Percentiles rank a stretch among this genome's conserved stretches.
phyloP scores from a whole-genome alignment of 2,888 invertebrate genomes.

The Sesamia inferens region DNA sequence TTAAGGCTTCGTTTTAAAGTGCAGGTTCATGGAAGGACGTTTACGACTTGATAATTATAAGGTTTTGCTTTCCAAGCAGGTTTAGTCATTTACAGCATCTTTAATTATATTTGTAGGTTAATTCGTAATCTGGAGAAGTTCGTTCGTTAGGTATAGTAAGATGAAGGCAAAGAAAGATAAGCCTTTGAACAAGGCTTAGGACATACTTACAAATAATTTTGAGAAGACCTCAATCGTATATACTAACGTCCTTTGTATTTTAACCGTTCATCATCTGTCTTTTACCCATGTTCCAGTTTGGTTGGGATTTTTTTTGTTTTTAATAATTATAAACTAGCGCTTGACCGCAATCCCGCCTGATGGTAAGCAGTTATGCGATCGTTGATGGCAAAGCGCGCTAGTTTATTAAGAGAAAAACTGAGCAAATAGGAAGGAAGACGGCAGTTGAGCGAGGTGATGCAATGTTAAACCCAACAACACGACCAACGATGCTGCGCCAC shows the following conservation, averaged over 20 bases:
- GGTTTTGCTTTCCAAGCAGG: constrained; percentile 4
- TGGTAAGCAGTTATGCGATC: no score
- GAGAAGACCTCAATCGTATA: not conserved
- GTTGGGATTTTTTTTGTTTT: not conserved
- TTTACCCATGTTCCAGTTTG: not conserved
- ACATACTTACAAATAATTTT: constrained; percentile 40
- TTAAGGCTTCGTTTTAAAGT: not conserved
- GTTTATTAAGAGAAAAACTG: no score
- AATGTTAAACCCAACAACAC: no score
- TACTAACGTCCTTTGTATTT: not conserved
- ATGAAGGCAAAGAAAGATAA: constrained; percentile 48
- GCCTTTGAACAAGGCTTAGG: constrained; percentile 39
- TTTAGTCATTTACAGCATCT: not conserved
- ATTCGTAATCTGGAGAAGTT: constrained; percentile 31
- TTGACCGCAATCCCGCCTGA: no score
- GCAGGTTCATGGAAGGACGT: not conserved
- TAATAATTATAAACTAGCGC: no score
- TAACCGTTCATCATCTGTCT: not conserved
- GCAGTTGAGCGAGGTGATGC: no score
- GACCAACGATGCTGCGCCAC: no score
- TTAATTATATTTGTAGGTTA: constrained; percentile 33
- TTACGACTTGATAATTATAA: constrained; percentile 31
- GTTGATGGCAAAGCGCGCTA: no score
- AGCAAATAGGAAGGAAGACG: no score
- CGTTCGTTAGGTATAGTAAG: constrained; percentile 19